These are phyloP conservation scores for Muntiacus muntjak DNA, from an alignment of 2,113 vertebrate species.

Conservation along the genomic window DNA sequence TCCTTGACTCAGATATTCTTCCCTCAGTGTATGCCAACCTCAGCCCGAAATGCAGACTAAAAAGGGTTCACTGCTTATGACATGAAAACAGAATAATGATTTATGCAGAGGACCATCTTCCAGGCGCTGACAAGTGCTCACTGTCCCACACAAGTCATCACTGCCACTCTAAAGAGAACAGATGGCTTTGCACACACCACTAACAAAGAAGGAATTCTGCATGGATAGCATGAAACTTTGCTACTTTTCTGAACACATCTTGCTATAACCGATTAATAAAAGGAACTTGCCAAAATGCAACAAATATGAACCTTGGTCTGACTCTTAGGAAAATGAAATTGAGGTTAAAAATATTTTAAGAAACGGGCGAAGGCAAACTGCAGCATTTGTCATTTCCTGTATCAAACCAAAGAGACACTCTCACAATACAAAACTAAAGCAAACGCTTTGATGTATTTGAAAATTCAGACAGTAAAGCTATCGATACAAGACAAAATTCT, in stretches of 20 bases:
- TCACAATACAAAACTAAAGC: not conserved
- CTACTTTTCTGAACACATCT: conserved; percentile 4
- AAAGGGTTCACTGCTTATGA: conserved; percentile 3
- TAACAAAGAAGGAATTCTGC: conserved; percentile 53
- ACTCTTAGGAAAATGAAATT: not conserved
- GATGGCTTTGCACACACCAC: conserved; percentile 58
- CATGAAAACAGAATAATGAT: conserved; percentile 40
- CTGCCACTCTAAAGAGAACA: conserved; percentile 35
- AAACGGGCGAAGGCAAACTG: not conserved
- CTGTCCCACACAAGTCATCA: conserved; percentile 48
- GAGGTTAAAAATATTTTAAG: not conserved
- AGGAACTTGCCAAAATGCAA: not conserved
- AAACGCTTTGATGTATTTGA: not conserved
- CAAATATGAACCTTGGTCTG: not conserved
- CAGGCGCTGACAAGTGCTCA: conserved; percentile 2
- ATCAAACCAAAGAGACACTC: not conserved
- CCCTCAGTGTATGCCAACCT: conserved; percentile 31
- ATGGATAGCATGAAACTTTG: conserved; percentile 10
- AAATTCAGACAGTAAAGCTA: not conserved
- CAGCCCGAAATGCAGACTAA: conserved; percentile 53
- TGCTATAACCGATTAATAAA: conserved; percentile 16
- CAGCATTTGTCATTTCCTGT: not conserved
- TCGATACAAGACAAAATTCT: not conserved
- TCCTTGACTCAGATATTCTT: conserved; percentile 46
- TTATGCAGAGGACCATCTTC: conserved; percentile 40